Evolutionary conservation across 2,797 vertebrate genomes (phyloP).

Genomic region (Malacoraja senta): DNA sequence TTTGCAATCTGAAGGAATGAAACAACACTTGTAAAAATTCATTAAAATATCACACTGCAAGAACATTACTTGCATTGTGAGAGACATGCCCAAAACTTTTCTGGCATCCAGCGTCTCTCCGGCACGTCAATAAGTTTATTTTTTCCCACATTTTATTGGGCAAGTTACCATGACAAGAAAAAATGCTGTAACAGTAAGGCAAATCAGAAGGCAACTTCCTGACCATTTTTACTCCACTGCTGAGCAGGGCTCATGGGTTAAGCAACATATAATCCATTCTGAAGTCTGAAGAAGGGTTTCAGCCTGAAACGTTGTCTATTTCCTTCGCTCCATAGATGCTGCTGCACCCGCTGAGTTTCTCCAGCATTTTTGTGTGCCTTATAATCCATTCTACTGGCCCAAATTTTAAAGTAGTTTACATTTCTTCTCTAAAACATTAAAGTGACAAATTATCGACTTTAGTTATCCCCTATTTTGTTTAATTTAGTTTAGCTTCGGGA

Average conservation of each 20-base stretch:
- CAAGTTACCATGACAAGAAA: not conserved
- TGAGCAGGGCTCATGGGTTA: not conserved
- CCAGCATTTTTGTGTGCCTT: too few species aligned
- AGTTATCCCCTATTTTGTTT: not conserved
- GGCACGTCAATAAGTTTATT: not conserved
- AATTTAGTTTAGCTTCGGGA: too few species aligned
- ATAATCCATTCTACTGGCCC: not conserved
- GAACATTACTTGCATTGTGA: not conserved
- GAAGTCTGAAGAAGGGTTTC: too few species aligned
- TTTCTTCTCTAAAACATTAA: not conserved
- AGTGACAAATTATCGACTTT: not conserved
- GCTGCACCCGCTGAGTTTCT: too few species aligned
- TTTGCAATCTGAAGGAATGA: too few species aligned
- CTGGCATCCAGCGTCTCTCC: not conserved
- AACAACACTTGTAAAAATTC: too few species aligned
- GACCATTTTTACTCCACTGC: not conserved
- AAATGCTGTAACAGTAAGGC: not conserved
- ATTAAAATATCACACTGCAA: not conserved
- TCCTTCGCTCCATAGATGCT: too few species aligned
- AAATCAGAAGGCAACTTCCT: not conserved
- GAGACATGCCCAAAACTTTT: not conserved
- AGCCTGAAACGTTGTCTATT: too few species aligned
- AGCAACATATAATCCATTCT: not conserved
- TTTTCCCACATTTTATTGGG: too few species aligned
- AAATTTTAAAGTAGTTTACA: not conserved